phyloP scores from a whole-genome alignment of 2,113 vertebrate genomes.

The Nycticryphes semicollaris region DNA sequence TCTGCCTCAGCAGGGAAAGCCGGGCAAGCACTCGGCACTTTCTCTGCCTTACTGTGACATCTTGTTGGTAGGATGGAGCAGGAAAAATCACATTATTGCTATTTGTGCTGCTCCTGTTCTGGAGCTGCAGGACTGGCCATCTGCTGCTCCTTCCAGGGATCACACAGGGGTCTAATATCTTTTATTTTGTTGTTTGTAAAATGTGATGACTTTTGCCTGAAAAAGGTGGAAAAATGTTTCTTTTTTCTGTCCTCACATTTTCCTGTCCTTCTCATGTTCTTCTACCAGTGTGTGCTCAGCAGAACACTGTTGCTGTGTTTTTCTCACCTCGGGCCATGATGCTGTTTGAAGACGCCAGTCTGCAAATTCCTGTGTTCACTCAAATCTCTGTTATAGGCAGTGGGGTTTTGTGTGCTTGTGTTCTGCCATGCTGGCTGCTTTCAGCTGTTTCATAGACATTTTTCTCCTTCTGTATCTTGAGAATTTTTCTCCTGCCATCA shows the following conservation, averaged over 20 bases:
- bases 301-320: background rate
- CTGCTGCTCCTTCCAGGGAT: background rate
- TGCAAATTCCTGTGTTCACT: background rate
- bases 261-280: background rate
- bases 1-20: background rate
- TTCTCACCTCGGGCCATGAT: background rate
- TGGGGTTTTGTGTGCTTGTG: background rate
- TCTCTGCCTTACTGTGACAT: background rate
- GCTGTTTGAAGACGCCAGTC: background rate
- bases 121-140: background rate
- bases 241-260: background rate
- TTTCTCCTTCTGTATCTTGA: background rate
- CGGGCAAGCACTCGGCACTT: background rate
- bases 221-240: background rate
- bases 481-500: background rate
- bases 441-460: background rate
- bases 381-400: background rate
- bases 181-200: background rate
- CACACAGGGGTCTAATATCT: background rate
- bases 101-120: background rate
- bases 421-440: background rate
- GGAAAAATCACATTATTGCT: background rate
- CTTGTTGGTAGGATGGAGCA: background rate
- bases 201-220: background rate
- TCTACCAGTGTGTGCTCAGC: background rate